Percentiles rank a stretch among this genome's conserved stretches.
Evolutionary conservation across 2,797 vertebrate species (phyloP).

Genomic region (Hafferia zeledoni): DNA sequence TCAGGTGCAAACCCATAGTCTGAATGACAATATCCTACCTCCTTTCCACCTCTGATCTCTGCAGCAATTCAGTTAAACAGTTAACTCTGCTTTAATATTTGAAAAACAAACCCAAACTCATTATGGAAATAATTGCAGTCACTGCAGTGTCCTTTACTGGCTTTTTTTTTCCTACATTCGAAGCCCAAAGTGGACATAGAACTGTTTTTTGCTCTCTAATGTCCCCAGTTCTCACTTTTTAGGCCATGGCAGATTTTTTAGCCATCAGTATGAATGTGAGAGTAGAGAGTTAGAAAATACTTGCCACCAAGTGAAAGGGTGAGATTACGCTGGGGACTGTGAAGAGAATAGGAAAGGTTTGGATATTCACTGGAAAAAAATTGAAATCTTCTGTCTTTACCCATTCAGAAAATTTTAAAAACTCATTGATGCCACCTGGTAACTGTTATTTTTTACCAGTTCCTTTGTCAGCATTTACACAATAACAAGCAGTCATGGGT

Average conservation of each 20-base stretch:
- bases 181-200: not conserved
- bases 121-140: not conserved
- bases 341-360: rapidly evolving
- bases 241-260: not conserved
- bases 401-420: not conserved
- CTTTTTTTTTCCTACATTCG: not conserved
- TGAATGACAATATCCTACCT: not conserved
- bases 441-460: not conserved
- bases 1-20: not conserved
- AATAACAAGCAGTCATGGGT: not conserved
- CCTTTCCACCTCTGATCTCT: not conserved
- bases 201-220: not conserved
- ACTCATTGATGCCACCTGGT: not conserved
- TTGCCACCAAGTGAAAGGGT: not conserved
- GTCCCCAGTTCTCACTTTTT: not conserved
- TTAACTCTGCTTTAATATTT: not conserved
- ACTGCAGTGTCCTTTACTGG: not conserved
- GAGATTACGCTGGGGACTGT: not conserved
- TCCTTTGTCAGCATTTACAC: not conserved
- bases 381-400: not conserved
- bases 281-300: not conserved
- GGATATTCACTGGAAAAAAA: not conserved
- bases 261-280: not conserved
- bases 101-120: not conserved
- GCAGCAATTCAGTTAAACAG: not conserved